Evolutionary conservation across 2,888 invertebrate species (phyloP).

Genomic region (Drosophila koepferae): DNA sequence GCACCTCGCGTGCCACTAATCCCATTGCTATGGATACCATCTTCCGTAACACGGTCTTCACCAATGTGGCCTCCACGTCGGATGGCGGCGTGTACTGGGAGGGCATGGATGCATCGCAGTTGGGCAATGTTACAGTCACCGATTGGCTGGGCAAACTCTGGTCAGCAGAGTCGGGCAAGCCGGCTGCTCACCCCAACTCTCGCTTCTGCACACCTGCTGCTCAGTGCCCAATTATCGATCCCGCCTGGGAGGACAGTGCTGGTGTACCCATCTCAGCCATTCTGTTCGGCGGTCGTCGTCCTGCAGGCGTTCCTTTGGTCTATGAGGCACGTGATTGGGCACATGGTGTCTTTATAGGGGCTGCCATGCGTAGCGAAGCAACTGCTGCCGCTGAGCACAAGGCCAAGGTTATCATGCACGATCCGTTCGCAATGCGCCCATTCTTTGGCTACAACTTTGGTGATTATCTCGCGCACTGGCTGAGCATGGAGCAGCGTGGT

Average conservation of each 20-base stretch:
- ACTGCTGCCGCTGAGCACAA: conserved; percentile 99
- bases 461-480: conserved; percentile 97
- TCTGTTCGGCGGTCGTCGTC: conserved; percentile 97
- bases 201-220: conserved; percentile 97
- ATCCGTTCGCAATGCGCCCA: conserved; percentile 99
- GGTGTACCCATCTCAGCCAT: conserved; percentile 99
- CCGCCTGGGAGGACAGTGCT: conserved; percentile 94
- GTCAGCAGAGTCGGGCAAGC: conserved; percentile 88
- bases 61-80: conserved; percentile 97
- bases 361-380: conserved; percentile 97
- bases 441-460: conserved; percentile 99
- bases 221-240: conserved; percentile 98
- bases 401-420: conserved; percentile 97
- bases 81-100: conserved; percentile 99
- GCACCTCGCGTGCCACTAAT: conserved; percentile 95
- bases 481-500: conserved; percentile 91
- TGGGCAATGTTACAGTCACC: conserved; percentile 87
- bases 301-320: conserved; percentile 96
- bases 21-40: conserved; percentile 98
- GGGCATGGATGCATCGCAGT: conserved; percentile 93
- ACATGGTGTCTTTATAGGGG: conserved; percentile 98
- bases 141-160: conserved; percentile 94
- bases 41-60: conserved; percentile 96
- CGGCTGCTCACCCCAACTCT: conserved; percentile 98
- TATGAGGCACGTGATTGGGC: conserved; percentile 96